A percentile compares a stretch with the other conserved stretches of the same genome.
These are phyloP conservation scores for Caenorhabditis japonica DNA, from an alignment of 2,888 invertebrate species.

Conservation along the genomic window DNA sequence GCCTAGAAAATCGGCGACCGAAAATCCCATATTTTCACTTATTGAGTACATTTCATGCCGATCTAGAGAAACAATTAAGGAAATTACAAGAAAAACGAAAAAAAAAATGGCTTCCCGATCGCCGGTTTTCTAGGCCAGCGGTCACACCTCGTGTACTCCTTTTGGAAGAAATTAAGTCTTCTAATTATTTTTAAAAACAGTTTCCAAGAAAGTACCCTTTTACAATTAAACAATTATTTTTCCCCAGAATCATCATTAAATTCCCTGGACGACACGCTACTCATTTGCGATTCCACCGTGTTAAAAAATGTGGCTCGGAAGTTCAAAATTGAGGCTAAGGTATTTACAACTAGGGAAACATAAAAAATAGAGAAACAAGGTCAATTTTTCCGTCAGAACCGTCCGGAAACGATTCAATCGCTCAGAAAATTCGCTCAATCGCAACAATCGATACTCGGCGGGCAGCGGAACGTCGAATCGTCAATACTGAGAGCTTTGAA, in stretches of 20 bases:
- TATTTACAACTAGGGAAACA: background rate
- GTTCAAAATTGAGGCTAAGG: conserved; percentile 44
- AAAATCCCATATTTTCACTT: no score
- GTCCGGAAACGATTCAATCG: conserved; percentile 22
- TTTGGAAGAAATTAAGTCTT: no score
- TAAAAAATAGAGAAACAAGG: background rate
- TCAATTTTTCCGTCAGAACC: conserved; percentile 14
- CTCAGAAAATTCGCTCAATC: conserved; percentile 34
- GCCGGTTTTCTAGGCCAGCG: no score
- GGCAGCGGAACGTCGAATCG: conserved; percentile 19
- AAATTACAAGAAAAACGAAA: no score
- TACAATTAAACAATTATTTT: background rate
- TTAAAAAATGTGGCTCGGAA: conserved; percentile 49
- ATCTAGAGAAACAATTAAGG: no score
- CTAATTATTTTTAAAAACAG: no score
- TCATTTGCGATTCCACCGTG: conserved; percentile 17
- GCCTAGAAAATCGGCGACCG: no score
- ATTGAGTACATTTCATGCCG: no score
- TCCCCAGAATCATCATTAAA: conserved; percentile 31
- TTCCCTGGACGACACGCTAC: conserved; percentile 27
- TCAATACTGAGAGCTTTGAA: conserved; percentile 40
- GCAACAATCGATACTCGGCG: conserved; percentile 55
- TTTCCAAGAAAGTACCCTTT: no score
- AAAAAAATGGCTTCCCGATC: no score
- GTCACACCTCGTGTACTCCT: no score